phyloP scores from a whole-genome alignment of 2,888 invertebrate genomes.

The Drosophila planitibia region DNA sequence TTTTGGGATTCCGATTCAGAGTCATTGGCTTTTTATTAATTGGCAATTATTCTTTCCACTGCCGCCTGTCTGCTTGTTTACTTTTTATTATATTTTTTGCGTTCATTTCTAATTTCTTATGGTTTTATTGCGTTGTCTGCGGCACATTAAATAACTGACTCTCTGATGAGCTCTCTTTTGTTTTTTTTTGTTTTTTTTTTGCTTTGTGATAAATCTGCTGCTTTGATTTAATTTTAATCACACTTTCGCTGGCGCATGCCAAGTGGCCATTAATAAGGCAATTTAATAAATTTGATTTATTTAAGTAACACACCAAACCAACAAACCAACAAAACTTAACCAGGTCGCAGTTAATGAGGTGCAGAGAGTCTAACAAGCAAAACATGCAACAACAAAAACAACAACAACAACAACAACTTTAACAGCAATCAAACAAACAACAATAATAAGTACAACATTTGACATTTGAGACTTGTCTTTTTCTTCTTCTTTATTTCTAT shows the following conservation, averaged over 20 bases:
- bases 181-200: neutral
- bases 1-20: slow-evolving; percentile 33
- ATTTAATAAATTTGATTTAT: slow-evolving; percentile 39
- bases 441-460: slow-evolving; percentile 37
- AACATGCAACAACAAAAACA: slow-evolving; percentile 16
- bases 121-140: slow-evolving; percentile 48
- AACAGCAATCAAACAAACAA: slow-evolving; percentile 28
- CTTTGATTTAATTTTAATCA: slow-evolving; percentile 71
- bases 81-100: slow-evolving; percentile 10
- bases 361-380: slow-evolving; percentile 45
- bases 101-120: slow-evolving; percentile 43
- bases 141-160: slow-evolving; percentile 26
- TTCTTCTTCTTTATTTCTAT: slow-evolving; percentile 31
- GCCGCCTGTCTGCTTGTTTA: slow-evolving; percentile 19
- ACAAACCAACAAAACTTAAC: slow-evolving; percentile 36
- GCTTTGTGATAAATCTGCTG: slow-evolving; percentile 13
- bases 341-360: slow-evolving; percentile 51
- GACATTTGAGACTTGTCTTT: slow-evolving; percentile 43
- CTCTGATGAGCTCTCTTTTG: neutral
- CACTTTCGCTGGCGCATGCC: slow-evolving; percentile 68
- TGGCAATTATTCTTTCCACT: slow-evolving; percentile 72
- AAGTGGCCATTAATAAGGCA: slow-evolving; percentile 49
- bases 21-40: slow-evolving; percentile 72
- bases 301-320: slow-evolving; percentile 28
- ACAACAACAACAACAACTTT: slow-evolving; percentile 10